Conservation (phyloP, 2,797 vertebrate genomes). For the Cryptoprocta ferox region DNA sequence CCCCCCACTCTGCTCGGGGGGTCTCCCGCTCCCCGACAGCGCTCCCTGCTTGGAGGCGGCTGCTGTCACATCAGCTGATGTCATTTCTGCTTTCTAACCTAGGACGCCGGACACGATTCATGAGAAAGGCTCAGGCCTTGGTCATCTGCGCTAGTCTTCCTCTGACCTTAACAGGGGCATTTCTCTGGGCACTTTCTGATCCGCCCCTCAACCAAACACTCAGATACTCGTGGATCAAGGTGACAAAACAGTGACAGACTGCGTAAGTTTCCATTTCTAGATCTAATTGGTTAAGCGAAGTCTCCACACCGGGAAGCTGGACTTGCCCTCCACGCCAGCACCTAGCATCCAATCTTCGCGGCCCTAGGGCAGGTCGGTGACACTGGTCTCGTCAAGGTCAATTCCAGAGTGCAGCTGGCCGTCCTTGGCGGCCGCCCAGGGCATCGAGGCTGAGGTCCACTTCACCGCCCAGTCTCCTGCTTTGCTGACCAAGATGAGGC, state of each 20-base stretch:
- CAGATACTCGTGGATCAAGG: not conserved
- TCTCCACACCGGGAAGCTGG: not conserved
- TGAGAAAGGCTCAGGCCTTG: accelerated
- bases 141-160: not conserved
- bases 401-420: conserved; percentile 90
- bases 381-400: conserved; percentile 82
- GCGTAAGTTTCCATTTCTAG: conserved; percentile 33
- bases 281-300: conserved; percentile 60
- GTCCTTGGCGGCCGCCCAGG: conserved; percentile 93
- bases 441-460: conserved; percentile 93
- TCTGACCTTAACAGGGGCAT: not conserved
- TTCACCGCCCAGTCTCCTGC: conserved; percentile 92
- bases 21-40: not conserved
- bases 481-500: conserved; percentile 91
- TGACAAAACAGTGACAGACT: conserved; percentile 66
- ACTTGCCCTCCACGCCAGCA: not conserved
- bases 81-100: not conserved
- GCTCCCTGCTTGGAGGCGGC: not conserved
- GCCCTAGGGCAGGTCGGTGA: conserved; percentile 25
- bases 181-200: not conserved
- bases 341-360: not conserved
- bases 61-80: not conserved
- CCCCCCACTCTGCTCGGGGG: accelerated
- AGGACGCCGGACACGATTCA: accelerated
- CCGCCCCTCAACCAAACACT: not conserved